Percentiles rank a stretch among this genome's conserved stretches.
These are phyloP conservation scores for Helarctos malayanus DNA, from an alignment of 2,797 vertebrate species.

Conservation along the genomic window DNA sequence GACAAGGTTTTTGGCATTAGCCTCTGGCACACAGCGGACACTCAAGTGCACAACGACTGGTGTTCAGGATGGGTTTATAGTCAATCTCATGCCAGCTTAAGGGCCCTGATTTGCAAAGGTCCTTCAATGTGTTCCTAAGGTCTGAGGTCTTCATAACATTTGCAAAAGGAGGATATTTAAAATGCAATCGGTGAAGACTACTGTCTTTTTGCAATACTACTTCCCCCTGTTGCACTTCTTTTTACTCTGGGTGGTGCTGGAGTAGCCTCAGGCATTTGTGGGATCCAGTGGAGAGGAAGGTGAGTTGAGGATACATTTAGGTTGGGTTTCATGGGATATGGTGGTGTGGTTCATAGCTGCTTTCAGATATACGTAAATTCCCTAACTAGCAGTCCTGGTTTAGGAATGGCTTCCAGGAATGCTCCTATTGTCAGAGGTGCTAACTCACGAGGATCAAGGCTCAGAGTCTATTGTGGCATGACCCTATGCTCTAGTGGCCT, in stretches of 20 bases:
- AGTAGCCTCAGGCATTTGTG: not conserved
- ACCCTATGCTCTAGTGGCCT: not conserved
- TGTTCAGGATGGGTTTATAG: not conserved
- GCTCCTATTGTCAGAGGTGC: not conserved
- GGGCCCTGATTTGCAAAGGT: not conserved
- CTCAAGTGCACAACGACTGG: not conserved
- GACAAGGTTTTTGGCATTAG: not conserved
- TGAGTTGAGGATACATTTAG: not conserved
- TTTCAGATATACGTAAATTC: not conserved
- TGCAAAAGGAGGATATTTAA: not conserved
- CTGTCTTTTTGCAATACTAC: not conserved
- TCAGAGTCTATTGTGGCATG: not conserved
- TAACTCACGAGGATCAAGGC: not conserved
- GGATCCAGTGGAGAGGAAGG: not conserved
- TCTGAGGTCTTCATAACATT: not conserved
- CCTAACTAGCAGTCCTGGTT: not conserved
- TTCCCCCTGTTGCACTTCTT: not conserved
- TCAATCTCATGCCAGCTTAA: not conserved
- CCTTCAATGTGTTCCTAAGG: not conserved
- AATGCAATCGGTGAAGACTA: not conserved
- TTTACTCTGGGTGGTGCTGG: not conserved
- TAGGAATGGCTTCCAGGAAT: slow-evolving; percentile 1
- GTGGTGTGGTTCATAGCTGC: not conserved
- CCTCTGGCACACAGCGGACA: not conserved
- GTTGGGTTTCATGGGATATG: not conserved